Percentiles rank a stretch among this genome's conserved stretches.
phyloP scores from a whole-genome alignment of 2,113 vertebrate genomes.

The Sphyrna mokarran region DNA sequence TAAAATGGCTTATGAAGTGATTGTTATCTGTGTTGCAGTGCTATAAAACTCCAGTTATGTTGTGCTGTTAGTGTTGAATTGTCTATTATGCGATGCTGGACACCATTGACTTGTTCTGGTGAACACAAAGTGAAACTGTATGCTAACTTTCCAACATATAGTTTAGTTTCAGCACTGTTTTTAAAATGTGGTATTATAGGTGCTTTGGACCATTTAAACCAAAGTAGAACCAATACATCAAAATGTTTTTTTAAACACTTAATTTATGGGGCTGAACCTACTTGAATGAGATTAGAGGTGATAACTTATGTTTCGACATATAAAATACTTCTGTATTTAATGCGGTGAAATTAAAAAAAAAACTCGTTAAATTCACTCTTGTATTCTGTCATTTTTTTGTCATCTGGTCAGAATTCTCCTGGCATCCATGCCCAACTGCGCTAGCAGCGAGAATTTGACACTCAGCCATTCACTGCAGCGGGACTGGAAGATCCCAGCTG shows the following conservation, averaged over 20 bases:
- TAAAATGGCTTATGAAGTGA: slow-evolving; percentile 3
- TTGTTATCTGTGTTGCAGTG: neutral
- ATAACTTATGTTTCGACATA: slow-evolving; percentile 20
- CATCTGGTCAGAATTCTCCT: too few species aligned
- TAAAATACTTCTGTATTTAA: slow-evolving; percentile 17
- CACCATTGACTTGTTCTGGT: neutral
- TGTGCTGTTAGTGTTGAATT: neutral
- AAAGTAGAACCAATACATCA: neutral
- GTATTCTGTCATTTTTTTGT: neutral
- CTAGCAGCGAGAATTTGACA: too few species aligned
- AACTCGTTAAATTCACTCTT: neutral
- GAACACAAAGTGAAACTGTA: neutral
- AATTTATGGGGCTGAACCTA: slow-evolving; percentile 18
- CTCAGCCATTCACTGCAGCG: too few species aligned
- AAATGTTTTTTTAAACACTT: neutral
- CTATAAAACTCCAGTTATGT: neutral
- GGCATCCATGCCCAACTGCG: too few species aligned
- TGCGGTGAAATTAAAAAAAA: slow-evolving; percentile 2
- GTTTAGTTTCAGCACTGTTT: neutral
- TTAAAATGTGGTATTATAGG: neutral
- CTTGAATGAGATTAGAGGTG: slow-evolving; percentile 5
- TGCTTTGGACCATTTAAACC: slow-evolving; percentile 23
- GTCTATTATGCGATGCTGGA: neutral
- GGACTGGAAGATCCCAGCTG: too few species aligned
- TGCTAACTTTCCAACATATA: neutral